phyloP scores from a whole-genome alignment of 2,888 invertebrate genomes.

The Tupiocoris notatus region DNA sequence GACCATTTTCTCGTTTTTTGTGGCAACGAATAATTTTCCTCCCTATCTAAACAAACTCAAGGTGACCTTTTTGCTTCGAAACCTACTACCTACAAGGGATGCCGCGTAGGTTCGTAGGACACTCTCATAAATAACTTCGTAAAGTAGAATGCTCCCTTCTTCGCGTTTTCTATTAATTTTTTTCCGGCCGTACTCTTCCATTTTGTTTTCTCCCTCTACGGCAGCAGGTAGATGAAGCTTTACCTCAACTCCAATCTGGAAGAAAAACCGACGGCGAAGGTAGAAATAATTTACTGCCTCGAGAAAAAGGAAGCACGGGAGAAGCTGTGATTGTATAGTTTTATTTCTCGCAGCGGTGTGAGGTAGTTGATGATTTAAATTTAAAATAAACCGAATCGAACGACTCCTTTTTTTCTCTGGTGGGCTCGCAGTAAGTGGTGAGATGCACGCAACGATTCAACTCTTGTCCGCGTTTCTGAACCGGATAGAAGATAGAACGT shows the following conservation, averaged over 20 bases:
- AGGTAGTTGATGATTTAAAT: background rate
- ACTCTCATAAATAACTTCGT: too few relatives aligned
- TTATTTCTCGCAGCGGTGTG: background rate
- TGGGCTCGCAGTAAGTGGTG: too few relatives aligned
- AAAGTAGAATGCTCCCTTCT: background rate
- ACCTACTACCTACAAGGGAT: too few relatives aligned
- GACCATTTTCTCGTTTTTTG: too few relatives aligned
- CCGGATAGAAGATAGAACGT: too few relatives aligned
- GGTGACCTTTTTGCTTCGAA: too few relatives aligned
- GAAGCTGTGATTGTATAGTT: background rate
- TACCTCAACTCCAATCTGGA: background rate
- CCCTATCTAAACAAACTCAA: too few relatives aligned
- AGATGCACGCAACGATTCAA: too few relatives aligned
- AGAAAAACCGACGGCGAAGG: background rate
- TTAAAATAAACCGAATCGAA: background rate
- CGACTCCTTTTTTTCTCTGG: too few relatives aligned
- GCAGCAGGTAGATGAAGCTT: background rate
- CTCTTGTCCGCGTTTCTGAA: too few relatives aligned
- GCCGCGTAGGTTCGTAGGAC: too few relatives aligned
- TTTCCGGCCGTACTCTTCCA: background rate
- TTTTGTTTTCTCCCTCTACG: background rate
- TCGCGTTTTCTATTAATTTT: slow-evolving; percentile 4
- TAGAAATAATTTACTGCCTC: background rate
- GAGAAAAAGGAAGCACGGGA: background rate
- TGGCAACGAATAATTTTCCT: too few relatives aligned